A percentile compares a stretch with the other conserved stretches of the same genome.
Conservation (phyloP, 2,888 invertebrate genomes). For the Hemithea aestivaria region DNA sequence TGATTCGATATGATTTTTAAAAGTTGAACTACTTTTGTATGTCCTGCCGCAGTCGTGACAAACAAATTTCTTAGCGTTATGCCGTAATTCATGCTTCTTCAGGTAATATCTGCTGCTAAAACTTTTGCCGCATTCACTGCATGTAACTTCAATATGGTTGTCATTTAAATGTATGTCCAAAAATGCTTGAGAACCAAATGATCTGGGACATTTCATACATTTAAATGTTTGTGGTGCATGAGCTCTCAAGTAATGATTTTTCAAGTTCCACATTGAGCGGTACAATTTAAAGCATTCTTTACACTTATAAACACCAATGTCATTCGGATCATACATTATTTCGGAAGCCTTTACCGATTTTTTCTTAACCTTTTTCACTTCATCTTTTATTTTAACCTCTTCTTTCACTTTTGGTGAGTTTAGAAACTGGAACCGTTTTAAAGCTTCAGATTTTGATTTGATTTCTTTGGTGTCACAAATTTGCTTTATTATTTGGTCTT, state of each 20-base stretch:
- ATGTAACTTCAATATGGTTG: slow-evolving; percentile 45
- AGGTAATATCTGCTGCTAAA: slow-evolving; percentile 48
- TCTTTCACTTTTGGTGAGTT: slow-evolving; percentile 14
- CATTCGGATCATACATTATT: slow-evolving; percentile 42
- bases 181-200: slow-evolving; percentile 40
- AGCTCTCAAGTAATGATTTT: slow-evolving; percentile 48
- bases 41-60: slow-evolving; percentile 58
- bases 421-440: slow-evolving; percentile 32
- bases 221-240: slow-evolving; percentile 51
- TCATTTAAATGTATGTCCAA: slow-evolving; percentile 43
- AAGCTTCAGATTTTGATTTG: slow-evolving; percentile 29
- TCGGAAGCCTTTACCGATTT: slow-evolving; percentile 28
- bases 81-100: slow-evolving; percentile 51
- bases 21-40: slow-evolving; percentile 56
- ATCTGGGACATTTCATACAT: slow-evolving; percentile 45
- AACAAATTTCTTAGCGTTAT: slow-evolving; percentile 43
- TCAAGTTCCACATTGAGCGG: slow-evolving; percentile 38
- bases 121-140: slow-evolving; percentile 55
- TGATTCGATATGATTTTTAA: slow-evolving; percentile 50
- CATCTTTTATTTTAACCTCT: slow-evolving; percentile 17
- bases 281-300: slow-evolving; percentile 48
- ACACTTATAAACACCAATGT: slow-evolving; percentile 38
- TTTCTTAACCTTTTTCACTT: slow-evolving; percentile 14
- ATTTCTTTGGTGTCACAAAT: slow-evolving; percentile 39
- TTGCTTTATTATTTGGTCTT: slow-evolving; percentile 40